These are phyloP conservation scores for Bimastos eiseni DNA, from an alignment of 2,888 invertebrate genomes.

Conservation along the genomic window DNA sequence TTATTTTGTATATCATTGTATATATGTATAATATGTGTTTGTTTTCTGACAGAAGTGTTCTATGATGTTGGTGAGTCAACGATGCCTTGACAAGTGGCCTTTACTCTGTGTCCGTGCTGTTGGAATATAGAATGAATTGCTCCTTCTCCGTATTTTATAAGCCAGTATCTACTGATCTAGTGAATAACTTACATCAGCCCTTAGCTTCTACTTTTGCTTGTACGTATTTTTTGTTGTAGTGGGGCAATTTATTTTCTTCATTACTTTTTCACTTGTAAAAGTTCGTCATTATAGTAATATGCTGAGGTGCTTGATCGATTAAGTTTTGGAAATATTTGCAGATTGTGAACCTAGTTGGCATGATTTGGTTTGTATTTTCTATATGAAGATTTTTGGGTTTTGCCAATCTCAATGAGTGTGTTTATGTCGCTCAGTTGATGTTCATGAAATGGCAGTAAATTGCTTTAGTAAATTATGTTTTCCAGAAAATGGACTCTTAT, in stretches of 20 bases:
- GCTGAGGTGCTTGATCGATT: not conserved
- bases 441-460: not conserved
- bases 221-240: not conserved
- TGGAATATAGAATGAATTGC: slow-evolving; percentile 4
- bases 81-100: slow-evolving; percentile 6
- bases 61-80: not conserved
- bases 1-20: not conserved
- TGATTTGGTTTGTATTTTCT: not conserved
- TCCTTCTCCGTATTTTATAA: not conserved
- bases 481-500: not conserved
- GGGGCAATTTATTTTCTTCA: not conserved
- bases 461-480: not conserved
- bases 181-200: not conserved
- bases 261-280: not conserved
- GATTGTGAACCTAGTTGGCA: not conserved
- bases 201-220: not conserved
- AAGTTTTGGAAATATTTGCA: not conserved
- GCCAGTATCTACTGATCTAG: not conserved
- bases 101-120: not conserved
- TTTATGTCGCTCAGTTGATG: not conserved
- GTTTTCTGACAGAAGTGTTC: not conserved
- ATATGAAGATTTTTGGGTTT: not conserved
- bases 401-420: not conserved
- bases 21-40: not conserved
- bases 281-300: not conserved